A percentile compares a stretch with the other conserved stretches of the same genome.
Conservation (phyloP, 2,797 vertebrate genomes). For the Jordanella pulchra region DNA sequence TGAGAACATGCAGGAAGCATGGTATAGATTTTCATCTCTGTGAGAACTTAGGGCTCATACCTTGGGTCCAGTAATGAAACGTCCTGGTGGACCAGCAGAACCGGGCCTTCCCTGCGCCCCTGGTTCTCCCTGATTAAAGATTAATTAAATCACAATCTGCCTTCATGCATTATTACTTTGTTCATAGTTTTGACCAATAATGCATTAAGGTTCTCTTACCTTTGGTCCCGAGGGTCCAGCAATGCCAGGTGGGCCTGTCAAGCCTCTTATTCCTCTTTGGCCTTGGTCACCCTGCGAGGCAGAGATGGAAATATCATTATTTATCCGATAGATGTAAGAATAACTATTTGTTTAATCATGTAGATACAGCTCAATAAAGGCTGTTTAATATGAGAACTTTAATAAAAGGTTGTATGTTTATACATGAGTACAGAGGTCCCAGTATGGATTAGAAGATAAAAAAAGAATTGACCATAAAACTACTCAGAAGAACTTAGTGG, state of each 20-base stretch:
- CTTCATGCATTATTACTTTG: neutral
- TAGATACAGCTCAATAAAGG: neutral
- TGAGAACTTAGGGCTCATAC: constrained; percentile 61
- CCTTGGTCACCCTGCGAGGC: constrained; percentile 87
- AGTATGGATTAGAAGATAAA: neutral
- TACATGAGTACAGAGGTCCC: neutral
- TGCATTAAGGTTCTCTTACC: constrained; percentile 58
- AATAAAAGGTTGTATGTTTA: neutral
- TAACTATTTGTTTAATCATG: neutral
- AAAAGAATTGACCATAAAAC: neutral
- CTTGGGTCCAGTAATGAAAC: constrained; percentile 85
- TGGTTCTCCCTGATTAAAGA: constrained; percentile 84
- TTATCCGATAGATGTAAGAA: neutral
- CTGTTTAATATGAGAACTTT: neutral
- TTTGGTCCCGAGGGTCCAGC: constrained; percentile 87
- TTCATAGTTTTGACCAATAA: neutral
- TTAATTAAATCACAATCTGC: neutral
- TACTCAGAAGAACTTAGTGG: neutral
- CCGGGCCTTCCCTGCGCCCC: constrained; percentile 83
- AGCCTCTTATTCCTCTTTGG: constrained; percentile 86
- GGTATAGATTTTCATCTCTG: neutral
- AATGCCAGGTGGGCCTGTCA: constrained; percentile 83
- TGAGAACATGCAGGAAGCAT: neutral
- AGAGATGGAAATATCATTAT: constrained; percentile 7
- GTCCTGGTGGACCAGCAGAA: constrained; percentile 83